Conservation (phyloP, 2,888 invertebrate genomes). For the Dasypogon diadema region DNA sequence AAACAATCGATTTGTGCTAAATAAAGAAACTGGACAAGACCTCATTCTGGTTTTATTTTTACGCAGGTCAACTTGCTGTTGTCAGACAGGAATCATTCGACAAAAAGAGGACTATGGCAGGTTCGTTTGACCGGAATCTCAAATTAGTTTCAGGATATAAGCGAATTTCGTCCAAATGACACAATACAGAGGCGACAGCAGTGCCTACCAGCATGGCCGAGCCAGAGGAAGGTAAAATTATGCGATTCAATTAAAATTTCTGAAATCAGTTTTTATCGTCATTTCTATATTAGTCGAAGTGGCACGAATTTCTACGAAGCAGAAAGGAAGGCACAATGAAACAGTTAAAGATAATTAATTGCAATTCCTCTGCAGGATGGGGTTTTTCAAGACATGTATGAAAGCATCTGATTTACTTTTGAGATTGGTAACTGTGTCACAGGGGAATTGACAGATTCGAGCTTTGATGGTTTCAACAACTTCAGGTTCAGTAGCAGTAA, state of each 20-base stretch:
- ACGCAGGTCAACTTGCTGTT: slow-evolving; percentile 6
- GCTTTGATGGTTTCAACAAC: no score
- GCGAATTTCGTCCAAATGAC: slow-evolving; percentile 28
- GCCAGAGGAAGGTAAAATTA: slow-evolving; percentile 26
- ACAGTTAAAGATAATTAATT: slow-evolving; percentile 70
- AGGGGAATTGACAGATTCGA: slow-evolving; percentile 15
- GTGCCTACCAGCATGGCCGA: neutral
- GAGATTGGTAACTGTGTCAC: slow-evolving; percentile 38
- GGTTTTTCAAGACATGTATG: slow-evolving; percentile 55
- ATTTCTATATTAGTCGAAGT: slow-evolving; percentile 38
- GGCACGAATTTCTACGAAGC: slow-evolving; percentile 14
- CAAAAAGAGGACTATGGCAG: slow-evolving; percentile 51
- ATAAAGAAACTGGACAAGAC: slow-evolving; percentile 31
- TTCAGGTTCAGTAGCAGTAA: no score
- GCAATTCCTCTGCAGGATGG: slow-evolving; percentile 68
- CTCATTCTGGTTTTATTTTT: slow-evolving; percentile 23
- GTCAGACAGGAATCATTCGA: neutral
- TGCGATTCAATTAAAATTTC: slow-evolving; percentile 57
- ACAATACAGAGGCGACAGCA: neutral
- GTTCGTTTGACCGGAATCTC: slow-evolving; percentile 52
- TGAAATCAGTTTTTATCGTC: slow-evolving; percentile 51
- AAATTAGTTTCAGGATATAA: slow-evolving; percentile 52
- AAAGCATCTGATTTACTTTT: slow-evolving; percentile 2
- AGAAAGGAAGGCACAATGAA: slow-evolving; percentile 62
- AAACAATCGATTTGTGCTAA: slow-evolving; percentile 41